These are phyloP conservation scores for Eurypyga helias DNA, from an alignment of 2,113 vertebrate species.

Conservation along the genomic window DNA sequence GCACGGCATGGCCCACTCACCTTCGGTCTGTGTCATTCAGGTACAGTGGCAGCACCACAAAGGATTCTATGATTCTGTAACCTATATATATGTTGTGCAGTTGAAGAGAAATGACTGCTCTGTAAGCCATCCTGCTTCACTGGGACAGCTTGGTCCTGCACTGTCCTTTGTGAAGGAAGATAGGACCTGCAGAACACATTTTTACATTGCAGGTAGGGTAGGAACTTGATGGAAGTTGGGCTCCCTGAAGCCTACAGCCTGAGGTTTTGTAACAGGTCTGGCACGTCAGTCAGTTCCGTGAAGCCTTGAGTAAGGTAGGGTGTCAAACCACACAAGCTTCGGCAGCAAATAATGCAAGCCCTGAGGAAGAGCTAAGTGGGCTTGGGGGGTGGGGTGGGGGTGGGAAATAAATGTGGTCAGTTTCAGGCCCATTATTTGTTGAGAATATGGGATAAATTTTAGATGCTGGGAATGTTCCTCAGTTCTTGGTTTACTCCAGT, in stretches of 20 bases:
- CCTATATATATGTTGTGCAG: rapidly evolving
- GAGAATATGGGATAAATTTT: background rate
- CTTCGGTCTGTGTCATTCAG: background rate
- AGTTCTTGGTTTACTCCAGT: background rate
- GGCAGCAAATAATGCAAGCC: background rate
- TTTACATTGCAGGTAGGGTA: background rate
- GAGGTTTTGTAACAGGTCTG: background rate
- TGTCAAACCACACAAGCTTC: background rate
- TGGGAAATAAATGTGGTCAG: rapidly evolving
- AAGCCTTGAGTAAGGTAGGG: background rate
- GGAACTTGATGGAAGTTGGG: background rate
- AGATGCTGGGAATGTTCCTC: background rate
- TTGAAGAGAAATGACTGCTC: background rate
- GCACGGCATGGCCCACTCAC: background rate
- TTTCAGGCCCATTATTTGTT: background rate
- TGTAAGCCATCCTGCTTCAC: background rate
- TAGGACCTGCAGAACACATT: background rate
- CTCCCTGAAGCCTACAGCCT: background rate
- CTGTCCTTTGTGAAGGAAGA: background rate
- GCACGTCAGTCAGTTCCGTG: background rate
- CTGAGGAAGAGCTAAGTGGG: background rate
- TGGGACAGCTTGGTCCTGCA: background rate
- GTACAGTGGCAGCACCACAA: background rate
- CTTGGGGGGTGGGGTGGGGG: background rate
- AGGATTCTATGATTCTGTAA: too few relatives aligned